Percentiles rank a stretch among this genome's conserved stretches.
phyloP scores from a whole-genome alignment of 2,888 invertebrate genomes.

The Rhimphoctona megacephalus region DNA sequence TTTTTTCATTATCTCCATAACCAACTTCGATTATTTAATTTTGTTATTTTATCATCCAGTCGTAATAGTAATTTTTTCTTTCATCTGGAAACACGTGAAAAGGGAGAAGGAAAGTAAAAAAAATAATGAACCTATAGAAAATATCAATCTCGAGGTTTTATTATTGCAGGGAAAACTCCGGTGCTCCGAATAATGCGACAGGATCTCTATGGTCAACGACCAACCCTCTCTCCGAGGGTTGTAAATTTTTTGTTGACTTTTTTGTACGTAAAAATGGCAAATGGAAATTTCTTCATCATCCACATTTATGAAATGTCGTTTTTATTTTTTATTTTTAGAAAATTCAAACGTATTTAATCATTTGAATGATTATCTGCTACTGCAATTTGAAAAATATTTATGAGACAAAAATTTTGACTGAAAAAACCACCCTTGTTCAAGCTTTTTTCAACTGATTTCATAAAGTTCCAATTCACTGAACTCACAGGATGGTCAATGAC shows the following conservation, averaged over 20 bases:
- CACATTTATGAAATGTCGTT: neutral
- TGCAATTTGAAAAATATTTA: neutral
- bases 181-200: constrained; percentile 25
- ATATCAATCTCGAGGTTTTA: constrained; percentile 46
- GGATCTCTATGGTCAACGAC: constrained; percentile 4
- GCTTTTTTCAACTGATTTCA: neutral
- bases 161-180: constrained; percentile 11
- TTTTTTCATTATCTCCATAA: constrained; percentile 8
- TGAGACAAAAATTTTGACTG: neutral
- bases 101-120: neutral
- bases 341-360: neutral
- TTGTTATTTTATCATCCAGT: neutral
- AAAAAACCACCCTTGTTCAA: neutral
- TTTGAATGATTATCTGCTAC: neutral
- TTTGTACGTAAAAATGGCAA: too few species aligned
- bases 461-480: constrained; percentile 29
- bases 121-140: constrained; percentile 45
- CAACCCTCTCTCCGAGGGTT: neutral
- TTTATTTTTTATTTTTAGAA: neutral
- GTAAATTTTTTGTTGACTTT: too few species aligned
- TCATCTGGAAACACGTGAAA: neutral
- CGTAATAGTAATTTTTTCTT: constrained; percentile 3
- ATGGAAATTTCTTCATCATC: neutral
- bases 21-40: neutral
- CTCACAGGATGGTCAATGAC: constrained; percentile 47